Evolutionary conservation across 1,140 invertebrate genomes (phyloP).

Genomic region (Sarcophaga bullata): DNA sequence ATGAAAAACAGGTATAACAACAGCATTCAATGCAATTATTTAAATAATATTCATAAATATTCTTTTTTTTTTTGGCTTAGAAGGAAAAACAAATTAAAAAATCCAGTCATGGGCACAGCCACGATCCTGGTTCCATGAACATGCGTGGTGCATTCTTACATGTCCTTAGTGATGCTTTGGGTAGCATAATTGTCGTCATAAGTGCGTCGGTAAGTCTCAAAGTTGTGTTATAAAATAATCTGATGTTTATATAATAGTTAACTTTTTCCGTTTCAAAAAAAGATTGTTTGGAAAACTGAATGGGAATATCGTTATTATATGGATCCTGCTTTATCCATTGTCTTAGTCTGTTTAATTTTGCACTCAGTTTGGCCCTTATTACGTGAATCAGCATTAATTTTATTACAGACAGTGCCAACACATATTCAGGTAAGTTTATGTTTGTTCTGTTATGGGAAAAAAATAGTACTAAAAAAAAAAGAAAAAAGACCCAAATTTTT

Average conservation of each 20-base stretch:
- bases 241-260: background rate
- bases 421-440: slow-evolving; percentile 78
- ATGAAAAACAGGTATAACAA: slow-evolving; percentile 52
- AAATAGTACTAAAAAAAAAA: no score
- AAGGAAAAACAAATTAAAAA: slow-evolving; percentile 60
- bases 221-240: background rate
- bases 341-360: slow-evolving; percentile 83
- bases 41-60: background rate
- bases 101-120: slow-evolving; percentile 69
- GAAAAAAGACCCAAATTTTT: no score
- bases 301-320: slow-evolving; percentile 88
- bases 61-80: slow-evolving; percentile 37
- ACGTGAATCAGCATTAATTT: slow-evolving; percentile 87
- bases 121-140: slow-evolving; percentile 88
- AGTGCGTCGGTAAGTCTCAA: slow-evolving; percentile 77
- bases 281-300: slow-evolving; percentile 85
- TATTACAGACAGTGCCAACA: slow-evolving; percentile 91
- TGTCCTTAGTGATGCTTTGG: slow-evolving; percentile 94
- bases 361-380: slow-evolving; percentile 87
- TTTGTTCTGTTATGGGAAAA: background rate
- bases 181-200: slow-evolving; percentile 95
- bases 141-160: slow-evolving; percentile 98
- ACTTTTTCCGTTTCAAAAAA: background rate
- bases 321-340: slow-evolving; percentile 90
- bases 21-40: background rate